Conservation (phyloP, 1,140 invertebrate species). For the Stenopsyche tienmushanensis region DNA sequence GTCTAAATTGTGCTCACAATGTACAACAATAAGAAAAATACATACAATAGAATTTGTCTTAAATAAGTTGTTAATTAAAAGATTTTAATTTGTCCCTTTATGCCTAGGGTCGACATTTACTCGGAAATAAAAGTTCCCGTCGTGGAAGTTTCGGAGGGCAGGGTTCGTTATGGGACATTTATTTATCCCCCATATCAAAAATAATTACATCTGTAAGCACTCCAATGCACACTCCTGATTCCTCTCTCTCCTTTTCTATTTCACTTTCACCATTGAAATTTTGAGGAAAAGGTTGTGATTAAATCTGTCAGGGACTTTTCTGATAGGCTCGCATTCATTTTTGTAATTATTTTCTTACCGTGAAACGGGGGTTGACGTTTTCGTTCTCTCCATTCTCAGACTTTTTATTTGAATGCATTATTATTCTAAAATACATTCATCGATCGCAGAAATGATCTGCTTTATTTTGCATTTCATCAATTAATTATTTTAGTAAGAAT, state of each 20-base stretch:
- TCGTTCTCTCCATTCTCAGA: background rate
- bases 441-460: no score
- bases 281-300: conserved; percentile 36
- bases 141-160: conserved; percentile 9
- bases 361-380: background rate
- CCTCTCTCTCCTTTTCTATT: conserved; percentile 20
- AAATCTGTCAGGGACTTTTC: conserved; percentile 29
- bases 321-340: conserved; percentile 9
- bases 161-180: conserved; percentile 33
- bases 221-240: conserved; percentile 30
- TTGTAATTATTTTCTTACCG: conserved; percentile 26
- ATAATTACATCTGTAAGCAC: conserved; percentile 39
- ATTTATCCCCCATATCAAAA: conserved; percentile 38
- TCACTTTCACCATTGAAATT: conserved; percentile 21
- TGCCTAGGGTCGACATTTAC: no score
- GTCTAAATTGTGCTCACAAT: no score
- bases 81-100: no score
- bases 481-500: no score
- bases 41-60: no score
- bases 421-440: no score
- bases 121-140: conserved; percentile 22
- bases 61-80: no score
- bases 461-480: no score
- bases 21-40: no score
- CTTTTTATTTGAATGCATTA: no score